phyloP scores from a whole-genome alignment of 2,797 vertebrate genomes.

The Thamnophis elegans region DNA sequence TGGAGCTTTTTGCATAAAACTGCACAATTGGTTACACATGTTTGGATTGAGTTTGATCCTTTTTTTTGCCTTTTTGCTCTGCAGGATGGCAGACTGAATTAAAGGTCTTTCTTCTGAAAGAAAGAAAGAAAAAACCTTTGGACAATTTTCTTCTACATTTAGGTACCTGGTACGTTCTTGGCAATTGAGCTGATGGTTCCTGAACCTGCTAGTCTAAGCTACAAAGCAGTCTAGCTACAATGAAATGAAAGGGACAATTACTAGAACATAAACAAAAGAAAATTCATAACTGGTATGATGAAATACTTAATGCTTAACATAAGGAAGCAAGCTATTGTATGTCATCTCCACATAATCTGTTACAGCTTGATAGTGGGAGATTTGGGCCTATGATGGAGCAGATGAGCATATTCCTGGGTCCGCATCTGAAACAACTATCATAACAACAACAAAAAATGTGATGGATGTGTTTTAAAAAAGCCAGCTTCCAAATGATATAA shows the following conservation, averaged over 20 bases:
- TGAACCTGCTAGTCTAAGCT: neutral
- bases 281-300: neutral
- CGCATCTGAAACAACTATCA: neutral
- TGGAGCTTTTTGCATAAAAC: neutral
- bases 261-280: neutral
- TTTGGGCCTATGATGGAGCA: neutral
- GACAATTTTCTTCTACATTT: neutral
- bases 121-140: neutral
- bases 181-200: neutral
- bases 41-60: neutral
- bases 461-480: neutral
- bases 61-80: neutral
- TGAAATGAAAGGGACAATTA: neutral
- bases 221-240: neutral
- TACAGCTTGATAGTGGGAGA: neutral
- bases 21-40: neutral
- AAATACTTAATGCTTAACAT: neutral
- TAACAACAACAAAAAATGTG: neutral
- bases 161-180: neutral
- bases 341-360: neutral
- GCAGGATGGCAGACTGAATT: neutral
- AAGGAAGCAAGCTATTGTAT: neutral
- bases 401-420: neutral
- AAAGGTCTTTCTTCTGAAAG: neutral
- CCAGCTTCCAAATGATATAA: neutral